Evolutionary conservation across 2,888 invertebrate species (phyloP), one percentile per base, ranked within the genome.

Genomic region (Morpho achilles): DNA sequence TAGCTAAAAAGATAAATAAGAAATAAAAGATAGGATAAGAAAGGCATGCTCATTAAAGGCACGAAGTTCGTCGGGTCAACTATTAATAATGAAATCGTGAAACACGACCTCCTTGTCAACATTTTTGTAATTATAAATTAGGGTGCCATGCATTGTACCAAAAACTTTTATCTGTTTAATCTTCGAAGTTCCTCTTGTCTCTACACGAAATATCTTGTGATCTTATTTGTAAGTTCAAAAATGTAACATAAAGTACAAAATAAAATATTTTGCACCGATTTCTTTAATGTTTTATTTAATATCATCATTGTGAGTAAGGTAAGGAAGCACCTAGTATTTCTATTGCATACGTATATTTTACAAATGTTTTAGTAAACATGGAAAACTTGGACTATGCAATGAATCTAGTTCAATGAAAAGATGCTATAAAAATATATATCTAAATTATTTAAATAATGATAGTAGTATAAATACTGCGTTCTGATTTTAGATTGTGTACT

Each of bases 241-340:
- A 69, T 75, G 73, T 76, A 74, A 76, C 70, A 69, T 69, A 62
- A 73, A 82, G 80, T 82, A 84, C 77, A 80, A 77, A 72, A 71
- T 72, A 78, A 80, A 80, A 73, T 82, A 79, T 83, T 85, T 84
- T 85, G 78, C 79, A 83, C 77, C 65, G 43, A 58, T 53, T 47
- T 54, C 40, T 10, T 48, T 16, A 53, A 53, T 59, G 53, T 58
- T 69, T 67, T 62, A 56, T 63, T 59, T 50, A 41, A 16, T 56
- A 9, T 16, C 9, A 8, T 10, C 40, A 60, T 23, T 60, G 23
- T 45, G 52, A 52, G 53, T 44, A 47, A 10, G 44, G 10, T 61
- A 58, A 55, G 55, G 55, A 60, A 58, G 58, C 58, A 57, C 56
- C 56, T 59, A 61, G 54, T 16, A 48, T 48, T 40, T 53, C 53